phyloP scores from a whole-genome alignment of 2,113 vertebrate genomes.

The Seriola quinqueradiata region DNA sequence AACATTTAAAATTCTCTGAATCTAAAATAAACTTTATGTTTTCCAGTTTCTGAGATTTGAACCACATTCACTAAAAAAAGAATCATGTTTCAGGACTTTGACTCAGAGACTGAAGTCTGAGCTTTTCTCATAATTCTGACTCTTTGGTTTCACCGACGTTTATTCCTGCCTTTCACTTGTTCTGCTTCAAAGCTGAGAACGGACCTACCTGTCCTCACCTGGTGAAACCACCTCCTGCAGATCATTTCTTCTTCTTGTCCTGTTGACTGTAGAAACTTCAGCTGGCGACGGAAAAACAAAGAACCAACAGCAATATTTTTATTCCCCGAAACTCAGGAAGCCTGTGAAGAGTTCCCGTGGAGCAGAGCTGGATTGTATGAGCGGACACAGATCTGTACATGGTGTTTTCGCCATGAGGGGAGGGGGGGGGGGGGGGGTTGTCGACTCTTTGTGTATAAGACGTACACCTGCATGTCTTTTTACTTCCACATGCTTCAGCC shows the following conservation, averaged over 20 bases:
- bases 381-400: not conserved
- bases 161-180: not conserved
- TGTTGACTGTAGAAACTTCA: slow-evolving; percentile 15
- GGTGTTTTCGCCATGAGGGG: not conserved
- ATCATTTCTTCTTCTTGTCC: not conserved
- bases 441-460: slow-evolving; percentile 18
- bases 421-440: not conserved
- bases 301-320: slow-evolving; percentile 80
- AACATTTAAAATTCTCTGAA: too few species aligned
- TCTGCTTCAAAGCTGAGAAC: not conserved
- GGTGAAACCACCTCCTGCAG: not conserved
- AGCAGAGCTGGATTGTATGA: not conserved
- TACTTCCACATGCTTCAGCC: slow-evolving; percentile 41
- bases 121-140: too few species aligned
- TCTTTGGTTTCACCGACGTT: not conserved
- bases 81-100: too few species aligned
- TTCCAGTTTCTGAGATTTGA: too few species aligned
- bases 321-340: slow-evolving; percentile 82
- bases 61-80: too few species aligned
- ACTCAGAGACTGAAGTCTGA: too few species aligned
- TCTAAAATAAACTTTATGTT: too few species aligned
- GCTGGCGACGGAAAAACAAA: slow-evolving; percentile 34
- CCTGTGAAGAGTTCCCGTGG: slow-evolving; percentile 47
- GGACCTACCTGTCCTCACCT: not conserved
- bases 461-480: slow-evolving; percentile 69